Evolutionary conservation across 2,797 vertebrate species (phyloP), one percentile per base, ranked within the genome.

Genomic region (Erpetoichthys calabaricus): DNA sequence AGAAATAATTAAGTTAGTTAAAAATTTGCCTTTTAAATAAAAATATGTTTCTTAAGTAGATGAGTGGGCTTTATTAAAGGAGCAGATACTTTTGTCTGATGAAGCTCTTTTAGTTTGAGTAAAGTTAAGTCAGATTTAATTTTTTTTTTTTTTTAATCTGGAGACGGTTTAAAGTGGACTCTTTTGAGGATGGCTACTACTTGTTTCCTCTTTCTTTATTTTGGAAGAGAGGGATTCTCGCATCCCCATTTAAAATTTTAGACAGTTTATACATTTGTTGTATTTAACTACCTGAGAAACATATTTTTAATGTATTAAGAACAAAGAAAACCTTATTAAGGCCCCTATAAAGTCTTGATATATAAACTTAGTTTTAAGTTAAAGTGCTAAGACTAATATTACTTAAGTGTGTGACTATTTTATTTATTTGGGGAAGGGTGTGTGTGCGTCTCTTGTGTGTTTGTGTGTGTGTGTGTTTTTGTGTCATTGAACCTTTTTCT

Each of bases 11-110:
- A 80, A 83, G 72, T 71, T 56, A 57, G 53, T 61, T 62, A 60
- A 54, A 62, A 44, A 41, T 54, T 43, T 25, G 45, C 45, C 25
- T 50, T 42, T 47, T 42, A 45, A 7, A 49, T 7, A 53, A 6
- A 59, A 57, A 70, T 84, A 87, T 96, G 91, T 97, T 93, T 95
- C 91, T 95, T 91, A 88, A 91, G 91, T 92, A 89, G 86, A 76
- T 60, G 42, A 59, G 10, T 57, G 41, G 44, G 43, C 49, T 25
- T 25, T 25, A 25, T 25, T 25, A 25, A 25, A 25, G 25, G 25
- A 25, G 25, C 25, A 25, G 25, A 25, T 25, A 25, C 25, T 25
- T 25, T 25, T 25, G 25, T 25, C 25, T 25, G 2, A 25, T 25
- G 25, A 25, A 25, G 25, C 25, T 25, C 25, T 25, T 25, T 25